A percentile compares a stretch with the other conserved stretches of the same genome.
phyloP scores from a whole-genome alignment of 2,888 invertebrate genomes.

The Drosophila gaucha region DNA sequence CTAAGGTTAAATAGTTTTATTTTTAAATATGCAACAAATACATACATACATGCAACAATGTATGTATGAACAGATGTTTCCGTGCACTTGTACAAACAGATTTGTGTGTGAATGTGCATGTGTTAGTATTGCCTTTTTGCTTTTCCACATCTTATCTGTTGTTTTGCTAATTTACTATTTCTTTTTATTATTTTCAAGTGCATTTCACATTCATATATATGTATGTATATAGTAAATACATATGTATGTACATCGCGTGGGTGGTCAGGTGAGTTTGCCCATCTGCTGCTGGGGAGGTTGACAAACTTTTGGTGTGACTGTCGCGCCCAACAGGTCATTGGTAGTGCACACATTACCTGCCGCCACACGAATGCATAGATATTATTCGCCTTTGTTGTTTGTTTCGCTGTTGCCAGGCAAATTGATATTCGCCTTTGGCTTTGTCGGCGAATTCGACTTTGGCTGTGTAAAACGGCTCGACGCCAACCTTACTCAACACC shows the following conservation, averaged over 20 bases:
- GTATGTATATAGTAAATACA: conserved; percentile 8
- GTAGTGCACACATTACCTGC: conserved; percentile 11
- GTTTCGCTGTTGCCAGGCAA: conserved; percentile 59
- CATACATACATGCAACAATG: neutral
- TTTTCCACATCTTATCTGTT: conserved; percentile 53
- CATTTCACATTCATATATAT: conserved; percentile 2
- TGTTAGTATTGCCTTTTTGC: conserved; percentile 15
- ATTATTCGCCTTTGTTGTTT: conserved; percentile 22
- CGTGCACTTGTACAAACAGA: neutral
- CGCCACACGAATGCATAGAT: conserved; percentile 21
- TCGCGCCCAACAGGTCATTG: conserved; percentile 55
- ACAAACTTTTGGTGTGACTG: conserved; percentile 38
- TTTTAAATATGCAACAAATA: conserved; percentile 45
- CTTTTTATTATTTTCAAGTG: conserved; percentile 46
- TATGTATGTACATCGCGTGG: conserved; percentile 24
- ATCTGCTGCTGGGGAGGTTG: conserved; percentile 16
- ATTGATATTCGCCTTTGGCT: conserved; percentile 28
- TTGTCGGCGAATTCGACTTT: conserved; percentile 15
- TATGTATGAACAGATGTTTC: conserved; percentile 18
- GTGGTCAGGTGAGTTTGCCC: conserved; percentile 31
- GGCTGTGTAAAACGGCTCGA: conserved; percentile 2
- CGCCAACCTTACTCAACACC: conserved; percentile 38
- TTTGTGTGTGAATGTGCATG: neutral
- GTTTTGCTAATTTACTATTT: conserved; percentile 47
- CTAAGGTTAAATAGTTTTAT: conserved; percentile 77